These are phyloP conservation scores for Drosophila parthenogenetica DNA, from an alignment of 2,888 invertebrate species.

Conservation along the genomic window DNA sequence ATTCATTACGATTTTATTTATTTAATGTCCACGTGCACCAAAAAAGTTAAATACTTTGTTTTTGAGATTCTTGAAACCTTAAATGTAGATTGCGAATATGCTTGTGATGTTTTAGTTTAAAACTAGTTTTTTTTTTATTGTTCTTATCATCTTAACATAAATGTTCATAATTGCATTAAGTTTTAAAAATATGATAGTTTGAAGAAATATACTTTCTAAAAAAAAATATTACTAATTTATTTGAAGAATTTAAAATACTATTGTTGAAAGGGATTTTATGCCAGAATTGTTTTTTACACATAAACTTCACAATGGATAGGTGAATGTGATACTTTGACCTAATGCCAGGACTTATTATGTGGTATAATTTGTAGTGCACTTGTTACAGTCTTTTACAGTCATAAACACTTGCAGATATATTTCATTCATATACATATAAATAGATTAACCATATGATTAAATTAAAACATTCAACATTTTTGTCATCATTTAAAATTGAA, in stretches of 20 bases:
- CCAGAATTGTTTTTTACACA: neutral
- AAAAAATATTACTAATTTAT: no score
- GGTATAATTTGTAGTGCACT: conserved; percentile 42
- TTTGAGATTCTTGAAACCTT: conserved; percentile 46
- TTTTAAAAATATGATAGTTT: neutral
- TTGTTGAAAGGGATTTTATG: no score
- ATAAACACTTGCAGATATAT: conserved; percentile 22
- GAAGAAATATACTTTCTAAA: no score
- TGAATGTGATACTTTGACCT: conserved; percentile 1
- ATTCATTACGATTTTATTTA: neutral
- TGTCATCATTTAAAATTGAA: conserved; percentile 63
- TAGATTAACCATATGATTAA: conserved; percentile 39
- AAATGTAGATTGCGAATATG: conserved; percentile 35
- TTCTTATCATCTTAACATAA: conserved; percentile 44
- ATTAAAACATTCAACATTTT: conserved; percentile 70
- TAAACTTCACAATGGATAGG: conserved; percentile 4
- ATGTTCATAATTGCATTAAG: conserved; percentile 3
- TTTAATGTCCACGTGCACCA: conserved; percentile 53
- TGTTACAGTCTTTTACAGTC: conserved; percentile 15
- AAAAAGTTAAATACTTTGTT: conserved; percentile 37
- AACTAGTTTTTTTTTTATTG: conserved; percentile 29
- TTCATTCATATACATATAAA: conserved; percentile 35
- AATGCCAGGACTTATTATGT: conserved; percentile 10
- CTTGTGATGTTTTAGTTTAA: conserved; percentile 17
- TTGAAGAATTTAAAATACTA: no score